Evolutionary conservation across 2,888 invertebrate species (phyloP), one percentile per base, ranked within the genome.

Genomic region (Germaria angustata): DNA sequence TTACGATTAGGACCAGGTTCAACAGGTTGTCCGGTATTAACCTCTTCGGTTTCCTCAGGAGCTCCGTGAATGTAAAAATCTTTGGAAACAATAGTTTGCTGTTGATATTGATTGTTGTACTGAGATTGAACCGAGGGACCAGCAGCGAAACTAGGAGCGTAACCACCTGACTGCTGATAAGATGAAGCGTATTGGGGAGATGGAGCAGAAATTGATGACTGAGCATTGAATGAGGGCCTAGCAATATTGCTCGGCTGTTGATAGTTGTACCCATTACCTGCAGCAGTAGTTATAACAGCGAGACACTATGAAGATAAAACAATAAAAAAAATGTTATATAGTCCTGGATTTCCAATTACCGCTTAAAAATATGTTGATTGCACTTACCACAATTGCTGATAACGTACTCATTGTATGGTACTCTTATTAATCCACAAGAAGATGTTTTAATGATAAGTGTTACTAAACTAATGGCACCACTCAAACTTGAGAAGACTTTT

Each of bases 11-110:
- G 90, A 9, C 84, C 85, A 22, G 86, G 73, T 11, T 87, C 87
- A 49, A 86, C 46, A 9, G 86, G 86, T 0, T 83, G 80, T 3
- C 76, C 84, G 2, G 84, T 46, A 0, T 53, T 57, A 7, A 87
- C 80, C 34, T 90, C 90, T 57, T 90, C 90, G 5, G 85, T 84
- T 17, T 90, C 91, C 55, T 89, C 90, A 39, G 91, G 90, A 0
- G 90, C 89, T 0, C 89, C 88, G 72, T 90, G 91, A 53, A 90
- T 89, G 66, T 88, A 90, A 65, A 90, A 88, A 32, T 90, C 90
- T 84, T 90, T 90, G 39, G 88, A 88, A 6, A 90, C 86, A 53
- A 90, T 90, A 4, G 88, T 86, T 51, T 82, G 80, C 32, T 84
- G 84, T 59, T 79, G 59, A 49, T 20, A 75, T 61, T 79, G 55